Conservation (phyloP, 64 coral and sea anemone genomes). For the Acropora yongei region DNA sequence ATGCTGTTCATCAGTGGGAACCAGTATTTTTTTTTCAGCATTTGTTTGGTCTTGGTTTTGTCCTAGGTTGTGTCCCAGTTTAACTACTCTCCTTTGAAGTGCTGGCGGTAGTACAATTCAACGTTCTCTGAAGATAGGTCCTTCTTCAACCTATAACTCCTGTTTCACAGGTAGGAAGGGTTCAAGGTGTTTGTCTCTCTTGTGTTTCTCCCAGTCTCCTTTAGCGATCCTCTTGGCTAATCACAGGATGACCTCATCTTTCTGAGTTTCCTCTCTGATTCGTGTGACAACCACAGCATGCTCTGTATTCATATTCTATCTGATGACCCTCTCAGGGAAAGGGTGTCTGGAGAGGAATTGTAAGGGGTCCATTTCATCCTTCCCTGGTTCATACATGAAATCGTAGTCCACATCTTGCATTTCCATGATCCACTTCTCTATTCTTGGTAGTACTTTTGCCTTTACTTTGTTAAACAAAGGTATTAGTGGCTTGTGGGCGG, state of each 20-base stretch:
- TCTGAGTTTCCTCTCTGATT: too few relatives aligned
- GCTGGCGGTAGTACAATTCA: neutral
- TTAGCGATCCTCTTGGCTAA: conserved; percentile 20
- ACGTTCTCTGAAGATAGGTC: conserved; percentile 29
- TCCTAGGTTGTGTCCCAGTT: too few relatives aligned
- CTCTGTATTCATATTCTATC: neutral
- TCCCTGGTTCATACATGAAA: conserved; percentile 54
- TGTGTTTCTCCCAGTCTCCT: neutral
- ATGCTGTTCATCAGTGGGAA: neutral
- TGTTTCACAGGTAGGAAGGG: conserved; percentile 37
- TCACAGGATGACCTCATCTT: neutral
- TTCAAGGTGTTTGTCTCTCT: neutral
- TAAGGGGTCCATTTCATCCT: conserved; percentile 56
- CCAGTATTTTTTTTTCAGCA: too few relatives aligned
- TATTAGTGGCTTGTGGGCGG: conserved; percentile 47
- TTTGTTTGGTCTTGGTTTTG: too few relatives aligned
- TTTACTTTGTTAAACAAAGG: conserved; percentile 56
- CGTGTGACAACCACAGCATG: too few relatives aligned
- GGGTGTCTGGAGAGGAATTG: conserved; percentile 59
- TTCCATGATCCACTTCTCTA: conserved; percentile 59
- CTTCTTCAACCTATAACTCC: conserved; percentile 32
- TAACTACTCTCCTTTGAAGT: too few relatives aligned
- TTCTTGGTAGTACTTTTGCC: conserved; percentile 34
- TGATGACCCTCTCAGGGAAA: conserved; percentile 35
- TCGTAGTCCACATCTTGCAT: conserved; percentile 64